Conservation (phyloP, 2,888 invertebrate genomes). For the Herminia tarsipennalis region DNA sequence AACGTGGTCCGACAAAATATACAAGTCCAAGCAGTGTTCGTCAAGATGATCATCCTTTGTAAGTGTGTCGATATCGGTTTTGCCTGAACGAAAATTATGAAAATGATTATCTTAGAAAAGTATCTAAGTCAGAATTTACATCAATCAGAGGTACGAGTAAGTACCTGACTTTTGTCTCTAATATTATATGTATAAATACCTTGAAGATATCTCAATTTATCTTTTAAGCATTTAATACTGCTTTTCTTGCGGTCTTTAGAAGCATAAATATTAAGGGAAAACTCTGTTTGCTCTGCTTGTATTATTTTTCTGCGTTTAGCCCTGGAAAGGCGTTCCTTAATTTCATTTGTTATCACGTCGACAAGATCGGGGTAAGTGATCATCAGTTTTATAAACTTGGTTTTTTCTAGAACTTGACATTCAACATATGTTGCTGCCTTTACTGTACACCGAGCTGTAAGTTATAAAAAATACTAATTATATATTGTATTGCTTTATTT, state of each 20-base stretch:
- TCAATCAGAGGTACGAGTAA: no score
- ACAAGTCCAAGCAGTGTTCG: slow-evolving; percentile 73
- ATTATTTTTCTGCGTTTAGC: slow-evolving; percentile 55
- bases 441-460: slow-evolving; percentile 78
- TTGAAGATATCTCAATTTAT: slow-evolving; percentile 75
- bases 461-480: no score
- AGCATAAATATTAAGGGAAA: slow-evolving; percentile 74
- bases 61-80: slow-evolving; percentile 59
- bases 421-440: slow-evolving; percentile 83
- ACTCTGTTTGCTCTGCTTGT: slow-evolving; percentile 42
- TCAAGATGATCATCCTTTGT: slow-evolving; percentile 68
- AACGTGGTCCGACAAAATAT: slow-evolving; percentile 76
- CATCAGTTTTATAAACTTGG: slow-evolving; percentile 78
- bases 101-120: no score
- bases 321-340: slow-evolving; percentile 62
- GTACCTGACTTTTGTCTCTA: no score
- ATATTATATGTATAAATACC: slow-evolving; percentile 47
- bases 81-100: slow-evolving; percentile 54
- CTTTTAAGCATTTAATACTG: slow-evolving; percentile 80
- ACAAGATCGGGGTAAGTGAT: slow-evolving; percentile 77
- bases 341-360: slow-evolving; percentile 62
- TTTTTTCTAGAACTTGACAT: slow-evolving; percentile 80
- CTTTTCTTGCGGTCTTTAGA: slow-evolving; percentile 77
- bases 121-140: not conserved
- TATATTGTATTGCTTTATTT: no score